phyloP scores from a whole-genome alignment of 2,113 vertebrate genomes.

The Ailurus styani region DNA sequence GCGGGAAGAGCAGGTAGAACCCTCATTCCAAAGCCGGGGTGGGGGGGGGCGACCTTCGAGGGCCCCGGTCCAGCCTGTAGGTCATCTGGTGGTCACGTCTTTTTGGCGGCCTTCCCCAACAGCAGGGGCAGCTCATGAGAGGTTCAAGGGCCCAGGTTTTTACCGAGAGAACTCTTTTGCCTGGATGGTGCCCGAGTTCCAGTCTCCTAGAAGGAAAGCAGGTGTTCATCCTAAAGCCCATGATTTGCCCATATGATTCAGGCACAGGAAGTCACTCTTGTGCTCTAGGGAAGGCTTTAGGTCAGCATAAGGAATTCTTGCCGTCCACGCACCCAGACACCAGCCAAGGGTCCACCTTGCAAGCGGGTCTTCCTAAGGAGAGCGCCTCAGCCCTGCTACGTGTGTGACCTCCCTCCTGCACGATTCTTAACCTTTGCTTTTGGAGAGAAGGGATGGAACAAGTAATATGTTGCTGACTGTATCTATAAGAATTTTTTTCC shows the following conservation, averaged over 20 bases:
- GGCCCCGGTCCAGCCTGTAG: neutral
- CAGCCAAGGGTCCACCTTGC: neutral
- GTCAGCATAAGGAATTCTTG: neutral
- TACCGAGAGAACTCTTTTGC: neutral
- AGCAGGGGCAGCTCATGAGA: neutral
- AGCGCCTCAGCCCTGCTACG: neutral
- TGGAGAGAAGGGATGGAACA: neutral
- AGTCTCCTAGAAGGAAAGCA: neutral
- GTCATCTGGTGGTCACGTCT: neutral
- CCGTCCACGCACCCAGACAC: neutral
- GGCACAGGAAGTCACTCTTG: neutral
- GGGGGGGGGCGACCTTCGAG: neutral
- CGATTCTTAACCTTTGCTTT: neutral
- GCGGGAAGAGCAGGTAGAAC: too few relatives aligned
- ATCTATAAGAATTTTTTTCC: neutral
- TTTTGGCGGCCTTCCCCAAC: neutral
- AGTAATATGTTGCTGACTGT: neutral
- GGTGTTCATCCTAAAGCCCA: neutral
- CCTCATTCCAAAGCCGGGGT: neutral
- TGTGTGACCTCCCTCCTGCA: neutral
- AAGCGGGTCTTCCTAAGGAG: neutral
- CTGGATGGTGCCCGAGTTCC: neutral
- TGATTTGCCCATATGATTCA: neutral
- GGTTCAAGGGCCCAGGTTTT: neutral
- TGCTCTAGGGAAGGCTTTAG: neutral